Evolutionary conservation across 1,140 invertebrate genomes (phyloP), one percentile per base, ranked within the genome.

Genomic region (Macrobrachium nipponense): DNA sequence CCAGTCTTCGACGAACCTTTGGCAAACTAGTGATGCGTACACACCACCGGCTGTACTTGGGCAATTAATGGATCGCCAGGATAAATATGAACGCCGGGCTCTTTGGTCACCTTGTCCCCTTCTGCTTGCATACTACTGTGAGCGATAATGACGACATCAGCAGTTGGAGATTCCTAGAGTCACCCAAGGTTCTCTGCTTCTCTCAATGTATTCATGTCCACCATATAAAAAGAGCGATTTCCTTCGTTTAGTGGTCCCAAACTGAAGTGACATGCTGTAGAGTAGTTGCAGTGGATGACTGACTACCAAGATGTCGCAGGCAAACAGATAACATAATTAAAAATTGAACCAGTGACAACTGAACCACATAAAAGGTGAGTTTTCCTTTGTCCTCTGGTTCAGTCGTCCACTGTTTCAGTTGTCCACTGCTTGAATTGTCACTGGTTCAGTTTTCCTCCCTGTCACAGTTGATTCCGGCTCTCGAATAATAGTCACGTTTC

Each of bases 51-150:
- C 36, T 44, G 27, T 51, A 77, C 75, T 51, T 77, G 44, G 44
- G 75, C 75, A 51, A 8, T 77, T 77, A 77, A 15, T 77, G 43
- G 43, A 58, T 77, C 75, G 23, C 20, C 44, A 77, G 44, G 58
- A 43, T 59, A 23, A 77, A 15, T 51, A 51, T 44, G 43, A 77
- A n/a, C 11, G 7, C 44, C 5, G 75, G 18, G 18, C 58, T 77
- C 27, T 43, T 77, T 77, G 58, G 75, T 77, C 58, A 77, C 44
- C 75, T 43, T 77, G 7, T 77, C 75, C 43, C 75, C 17, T 77
- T 43, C 27, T 23, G 36, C 18, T 8, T 77, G 43, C 44, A 17
- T 44, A 51, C 75, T 17, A 6, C 36, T 7, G 17, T 10, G 6
- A 51, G 59, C 27, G 58, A 43, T 77, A 59, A 20, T 15, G 44